Conservation (phyloP, 2,113 vertebrate genomes). For the Symphodus melops region DNA sequence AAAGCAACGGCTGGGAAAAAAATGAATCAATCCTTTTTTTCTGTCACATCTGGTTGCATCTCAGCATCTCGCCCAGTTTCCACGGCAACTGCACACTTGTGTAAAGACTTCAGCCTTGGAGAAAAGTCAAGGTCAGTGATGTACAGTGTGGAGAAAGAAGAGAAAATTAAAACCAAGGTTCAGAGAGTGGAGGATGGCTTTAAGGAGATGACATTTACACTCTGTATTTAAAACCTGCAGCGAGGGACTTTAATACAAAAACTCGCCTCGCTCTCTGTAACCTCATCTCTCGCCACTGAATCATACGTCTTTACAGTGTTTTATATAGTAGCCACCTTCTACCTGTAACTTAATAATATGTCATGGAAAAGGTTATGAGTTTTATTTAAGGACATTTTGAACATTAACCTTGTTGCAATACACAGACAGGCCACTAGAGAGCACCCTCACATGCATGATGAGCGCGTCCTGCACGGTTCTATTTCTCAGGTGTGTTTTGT, state of each 20-base stretch:
- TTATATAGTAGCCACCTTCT: background rate
- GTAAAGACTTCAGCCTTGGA: conserved; percentile 42
- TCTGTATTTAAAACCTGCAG: conserved; percentile 10
- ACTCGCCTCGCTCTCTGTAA: background rate
- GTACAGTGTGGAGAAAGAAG: conserved; percentile 17
- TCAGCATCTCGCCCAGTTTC: conserved; percentile 63
- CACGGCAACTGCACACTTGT: conserved; percentile 64
- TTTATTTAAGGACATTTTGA: conserved; percentile 6
- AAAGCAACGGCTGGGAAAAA: background rate
- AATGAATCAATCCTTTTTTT: conserved; percentile 17
- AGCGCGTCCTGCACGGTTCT: too few relatives aligned
- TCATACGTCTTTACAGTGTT: background rate
- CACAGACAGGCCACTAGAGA: conserved; percentile 30
- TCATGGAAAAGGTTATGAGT: conserved; percentile 1
- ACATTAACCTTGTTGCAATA: conserved; percentile 3
- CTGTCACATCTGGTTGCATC: conserved; percentile 47
- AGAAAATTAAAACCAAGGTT: conserved; percentile 21
- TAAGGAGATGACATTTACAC: conserved; percentile 23
- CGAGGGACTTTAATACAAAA: conserved; percentile 32
- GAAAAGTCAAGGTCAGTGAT: conserved; percentile 60
- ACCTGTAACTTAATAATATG: background rate
- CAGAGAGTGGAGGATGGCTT: background rate
- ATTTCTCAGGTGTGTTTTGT: too few relatives aligned
- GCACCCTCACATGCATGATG: background rate
- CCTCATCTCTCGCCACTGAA: background rate